Base-by-base conservation (phyloP, 2,888 invertebrate genomes). In the Meghimatium bilineatum region DNA sequence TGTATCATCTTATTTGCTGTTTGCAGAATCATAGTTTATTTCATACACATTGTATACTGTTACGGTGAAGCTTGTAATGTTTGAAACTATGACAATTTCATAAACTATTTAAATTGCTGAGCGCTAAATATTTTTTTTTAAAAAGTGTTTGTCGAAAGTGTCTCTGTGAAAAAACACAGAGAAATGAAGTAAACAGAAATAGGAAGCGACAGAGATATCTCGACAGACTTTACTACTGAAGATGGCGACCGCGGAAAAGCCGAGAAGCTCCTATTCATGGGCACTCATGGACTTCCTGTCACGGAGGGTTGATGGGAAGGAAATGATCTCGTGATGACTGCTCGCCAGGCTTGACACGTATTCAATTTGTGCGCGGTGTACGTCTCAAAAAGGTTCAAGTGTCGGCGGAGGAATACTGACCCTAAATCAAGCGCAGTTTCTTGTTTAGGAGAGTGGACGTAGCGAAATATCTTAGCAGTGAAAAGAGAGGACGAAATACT, bases 251-350 rank as follows among this genome's bases (percentile, higher is more conserved):
- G 32, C 56, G 56, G 81, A 74, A 66, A 67, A 32, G 52, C 82
- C 49, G 82, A 82, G 75, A 63, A 82, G 82, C 36, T 76, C 67
- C 82, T 76, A 76, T 76, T 76, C 75, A 82, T 36, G 52, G 76
- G 52, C 82, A 82, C 82, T 82, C 82, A 67, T 67, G 82, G 82
- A 82, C 82, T 82, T 82, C 82, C 82, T 82, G 82, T 82, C 82
- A 82, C 82, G 82, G n/a, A 76, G 82, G 82, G 67, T 49, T 82
- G 82, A 82, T 82, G 82, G 82, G 82, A 82, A 82, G 82, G 82
- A 82, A 82, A 82, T 82, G 82, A 82, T 82, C 82, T 75, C 82
- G 75, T 82, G 82, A 67, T 76, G 82, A 75, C 75, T 67, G 66
- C 82, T 82, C 82, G 76, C 75, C 44, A 82, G 49, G 82, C 82